Evolutionary conservation across 1,140 invertebrate species (phyloP), one percentile per base, ranked within the genome.

Genomic region (Berghia stephanieae): DNA sequence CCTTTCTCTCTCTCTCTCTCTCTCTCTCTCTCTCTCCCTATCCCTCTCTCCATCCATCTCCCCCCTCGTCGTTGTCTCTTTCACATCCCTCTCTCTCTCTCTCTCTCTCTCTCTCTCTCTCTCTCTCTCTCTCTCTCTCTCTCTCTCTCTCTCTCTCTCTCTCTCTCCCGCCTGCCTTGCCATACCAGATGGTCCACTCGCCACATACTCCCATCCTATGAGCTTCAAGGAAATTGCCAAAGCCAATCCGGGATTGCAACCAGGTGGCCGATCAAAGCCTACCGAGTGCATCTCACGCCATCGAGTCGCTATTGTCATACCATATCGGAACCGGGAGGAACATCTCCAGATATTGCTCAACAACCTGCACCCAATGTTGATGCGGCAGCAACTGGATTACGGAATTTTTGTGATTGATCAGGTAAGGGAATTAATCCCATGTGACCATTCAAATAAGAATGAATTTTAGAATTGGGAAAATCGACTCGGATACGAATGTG

Each of bases 331-430:
- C 42, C 75, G 85, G 73, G 69, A 77, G 40, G 49, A n/a, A n/a
- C n/a, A n/a, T n/a, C n/a, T n/a, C n/a, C n/a, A n/a, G n/a, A n/a
- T n/a, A n/a, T n/a, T n/a, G n/a, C n/a, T n/a, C n/a, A n/a, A n/a
- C n/a, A n/a, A n/a, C n/a, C n/a, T n/a, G n/a, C n/a, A n/a, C n/a
- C n/a, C n/a, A n/a, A n/a, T n/a, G n/a, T n/a, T n/a, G n/a, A n/a
- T n/a, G n/a, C n/a, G n/a, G n/a, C n/a, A 27, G 72, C 69, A 83
- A 55, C 74, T 85, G 1, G 81, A 86, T 24, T 87, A 85, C 79
- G 77, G 77, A 43, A 82, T 86, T 34, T 82, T 76, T 78, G 79
- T 86, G 16, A 75, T 84, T 13, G 82, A 86, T 60, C 83, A 80
- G 81, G 82, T 85, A 27, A 16, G 57, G 57, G 8, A 27, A 8